Evolutionary conservation across 2,797 vertebrate species (phyloP).

Genomic region (Stomatorhinus walkeri): DNA sequence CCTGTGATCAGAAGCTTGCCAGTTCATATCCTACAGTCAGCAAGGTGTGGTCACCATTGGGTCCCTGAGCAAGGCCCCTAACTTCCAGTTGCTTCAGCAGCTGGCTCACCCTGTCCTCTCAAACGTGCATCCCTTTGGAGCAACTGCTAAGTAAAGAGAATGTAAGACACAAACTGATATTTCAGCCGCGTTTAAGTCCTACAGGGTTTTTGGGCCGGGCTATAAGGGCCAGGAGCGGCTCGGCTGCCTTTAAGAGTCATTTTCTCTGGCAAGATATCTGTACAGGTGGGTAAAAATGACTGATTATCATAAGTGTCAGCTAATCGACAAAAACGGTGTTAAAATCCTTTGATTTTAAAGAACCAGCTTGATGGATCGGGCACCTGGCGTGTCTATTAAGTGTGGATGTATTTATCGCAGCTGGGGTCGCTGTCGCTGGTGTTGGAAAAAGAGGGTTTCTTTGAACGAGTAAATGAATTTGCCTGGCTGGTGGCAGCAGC

Average conservation of each 20-base stretch:
- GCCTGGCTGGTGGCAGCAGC: neutral
- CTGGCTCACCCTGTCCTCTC: neutral
- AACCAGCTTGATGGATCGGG: neutral
- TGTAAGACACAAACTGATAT: neutral
- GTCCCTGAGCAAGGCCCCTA: neutral
- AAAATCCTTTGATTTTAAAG: neutral
- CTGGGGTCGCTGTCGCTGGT: neutral
- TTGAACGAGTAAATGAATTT: neutral
- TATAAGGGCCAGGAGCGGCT: neutral
- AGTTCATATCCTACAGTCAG: neutral
- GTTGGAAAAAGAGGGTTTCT: neutral
- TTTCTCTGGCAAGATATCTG: neutral
- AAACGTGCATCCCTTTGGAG: neutral
- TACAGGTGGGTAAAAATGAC: neutral
- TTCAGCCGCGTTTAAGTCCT: neutral
- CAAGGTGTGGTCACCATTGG: neutral
- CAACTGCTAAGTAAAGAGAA: neutral
- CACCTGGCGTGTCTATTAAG: neutral
- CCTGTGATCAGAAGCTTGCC: neutral
- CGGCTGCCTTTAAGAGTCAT: neutral
- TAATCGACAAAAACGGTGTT: neutral
- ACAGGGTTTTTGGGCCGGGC: neutral
- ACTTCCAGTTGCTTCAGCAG: neutral
- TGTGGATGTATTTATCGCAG: constrained; percentile 6
- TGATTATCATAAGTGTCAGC: neutral